Evolutionary conservation across 1,140 invertebrate genomes (phyloP), one percentile per base, ranked within the genome.

Genomic region (Rhagoletis zephyria): DNA sequence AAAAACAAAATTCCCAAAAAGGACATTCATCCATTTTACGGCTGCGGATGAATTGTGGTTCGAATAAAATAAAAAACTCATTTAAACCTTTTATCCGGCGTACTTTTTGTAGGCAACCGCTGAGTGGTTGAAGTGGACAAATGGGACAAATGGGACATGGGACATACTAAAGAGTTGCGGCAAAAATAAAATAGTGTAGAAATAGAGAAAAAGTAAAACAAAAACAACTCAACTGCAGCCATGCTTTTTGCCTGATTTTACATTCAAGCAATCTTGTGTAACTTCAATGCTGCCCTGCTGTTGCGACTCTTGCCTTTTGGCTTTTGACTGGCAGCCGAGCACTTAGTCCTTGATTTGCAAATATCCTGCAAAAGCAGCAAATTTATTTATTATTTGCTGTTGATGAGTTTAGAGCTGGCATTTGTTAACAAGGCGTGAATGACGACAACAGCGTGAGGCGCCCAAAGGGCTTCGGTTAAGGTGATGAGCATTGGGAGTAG

Each of bases 1-100:
- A n/a, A n/a, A n/a, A n/a, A n/a, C n/a, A 85, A 14, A 63, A 63
- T 63, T 63, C 61, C 61, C 10, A 70, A 85, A 87, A 87, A 51
- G 61, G 61, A 64, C 81, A 56, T 61, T 74, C 51, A 88, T 74
- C 70, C 70, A 88, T 56, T 88, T 86, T 61, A 86, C 64, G 5
- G 67, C 61, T 63, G 61, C 61, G 61, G 45, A 86, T 86, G 74
- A 88, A 74, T 88, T 88, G 87, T 88, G 87, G 87, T 88, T 86
- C 87, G 64, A 88, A 88, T 88, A 86, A 88, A 88, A 86, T 88
- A 86, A 88, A 86, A 86, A 88, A 45, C 67, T 74, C 67, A 74
- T 74, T 74, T 30, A 42, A 45, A 42, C 30, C 67, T 74, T 74
- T 74, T 40, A 42, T 19, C 9, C 6, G 14, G 30, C 4, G 12